phyloP scores from a whole-genome alignment of 2,888 invertebrate genomes.

The Hemithea aestivaria region DNA sequence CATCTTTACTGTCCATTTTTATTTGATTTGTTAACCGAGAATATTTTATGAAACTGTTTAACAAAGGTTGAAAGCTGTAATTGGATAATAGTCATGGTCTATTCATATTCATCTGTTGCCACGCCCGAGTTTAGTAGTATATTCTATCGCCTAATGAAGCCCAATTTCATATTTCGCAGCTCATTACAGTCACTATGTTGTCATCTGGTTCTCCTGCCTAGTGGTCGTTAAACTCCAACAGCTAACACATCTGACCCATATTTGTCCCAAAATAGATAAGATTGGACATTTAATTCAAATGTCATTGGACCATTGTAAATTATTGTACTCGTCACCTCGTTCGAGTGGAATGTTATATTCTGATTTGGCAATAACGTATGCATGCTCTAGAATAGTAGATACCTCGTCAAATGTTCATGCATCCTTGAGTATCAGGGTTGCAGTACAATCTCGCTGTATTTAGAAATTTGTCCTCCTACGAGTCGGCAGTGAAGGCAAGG shows the following conservation, averaged over 20 bases:
- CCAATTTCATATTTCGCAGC: slow-evolving; percentile 6
- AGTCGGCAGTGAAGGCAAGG: slow-evolving; percentile 63
- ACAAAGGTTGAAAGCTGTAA: no score
- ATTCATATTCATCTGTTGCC: no score
- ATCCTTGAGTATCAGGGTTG: slow-evolving; percentile 7
- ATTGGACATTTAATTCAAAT: slow-evolving; percentile 70
- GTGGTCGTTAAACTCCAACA: slow-evolving; percentile 42
- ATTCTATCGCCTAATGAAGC: neutral
- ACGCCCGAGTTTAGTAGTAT: no score
- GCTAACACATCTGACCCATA: slow-evolving; percentile 62
- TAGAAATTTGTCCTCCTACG: slow-evolving; percentile 55
- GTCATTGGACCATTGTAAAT: slow-evolving; percentile 57
- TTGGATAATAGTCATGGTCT: no score
- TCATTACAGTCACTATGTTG: slow-evolving; percentile 9
- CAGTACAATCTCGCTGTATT: slow-evolving; percentile 8
- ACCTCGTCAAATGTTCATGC: neutral
- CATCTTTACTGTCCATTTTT: slow-evolving; percentile 10
- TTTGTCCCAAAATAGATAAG: slow-evolving; percentile 50
- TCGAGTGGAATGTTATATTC: no score
- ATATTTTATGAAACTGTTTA: no score
- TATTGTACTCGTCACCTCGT: slow-evolving; percentile 8
- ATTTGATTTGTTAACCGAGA: slow-evolving; percentile 1
- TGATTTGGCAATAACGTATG: slow-evolving; percentile 11
- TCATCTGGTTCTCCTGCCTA: slow-evolving; percentile 30
- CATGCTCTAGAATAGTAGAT: slow-evolving; percentile 1